Conservation (phyloP, 2,113 vertebrate genomes). For the Rhipidura dahli region DNA sequence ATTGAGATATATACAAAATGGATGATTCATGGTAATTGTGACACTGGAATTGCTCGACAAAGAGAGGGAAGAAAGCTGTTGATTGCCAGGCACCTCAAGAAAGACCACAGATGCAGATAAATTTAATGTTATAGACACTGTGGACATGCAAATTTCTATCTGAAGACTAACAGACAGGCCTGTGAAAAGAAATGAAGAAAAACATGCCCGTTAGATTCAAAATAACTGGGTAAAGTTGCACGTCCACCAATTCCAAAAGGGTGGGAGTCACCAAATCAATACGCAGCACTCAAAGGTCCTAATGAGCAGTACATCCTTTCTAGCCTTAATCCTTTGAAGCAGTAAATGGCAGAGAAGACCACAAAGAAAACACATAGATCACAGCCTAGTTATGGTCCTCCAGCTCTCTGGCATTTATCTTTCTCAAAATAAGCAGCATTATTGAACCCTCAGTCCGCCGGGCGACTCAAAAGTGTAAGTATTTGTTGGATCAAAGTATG, state of each 20-base stretch:
- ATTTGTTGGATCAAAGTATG: conserved; percentile 48
- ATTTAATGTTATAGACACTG: background rate
- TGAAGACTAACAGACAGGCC: background rate
- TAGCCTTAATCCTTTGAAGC: background rate
- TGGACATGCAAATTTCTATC: conserved; percentile 6
- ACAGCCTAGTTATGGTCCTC: background rate
- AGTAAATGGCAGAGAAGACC: background rate
- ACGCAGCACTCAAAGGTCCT: background rate
- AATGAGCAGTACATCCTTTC: background rate
- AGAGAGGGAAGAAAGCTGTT: conserved; percentile 30
- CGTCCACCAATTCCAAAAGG: background rate
- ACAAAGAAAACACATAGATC: background rate
- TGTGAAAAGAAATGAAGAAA: conserved; percentile 4
- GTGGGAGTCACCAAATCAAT: background rate
- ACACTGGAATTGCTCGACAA: conserved; percentile 3
- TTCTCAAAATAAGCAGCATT: background rate
- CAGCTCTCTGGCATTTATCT: background rate
- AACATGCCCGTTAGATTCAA: background rate
- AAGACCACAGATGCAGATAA: conserved; percentile 34
- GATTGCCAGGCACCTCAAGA: conserved; percentile 14
- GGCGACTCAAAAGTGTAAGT: background rate
- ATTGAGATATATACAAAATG: conserved; percentile 28
- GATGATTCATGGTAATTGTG: conserved; percentile 36
- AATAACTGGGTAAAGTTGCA: background rate
- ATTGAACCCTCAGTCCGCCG: background rate